Evolutionary conservation across 2,797 vertebrate genomes (phyloP), one percentile per base, ranked within the genome.

Genomic region (Antrozous pallidus): DNA sequence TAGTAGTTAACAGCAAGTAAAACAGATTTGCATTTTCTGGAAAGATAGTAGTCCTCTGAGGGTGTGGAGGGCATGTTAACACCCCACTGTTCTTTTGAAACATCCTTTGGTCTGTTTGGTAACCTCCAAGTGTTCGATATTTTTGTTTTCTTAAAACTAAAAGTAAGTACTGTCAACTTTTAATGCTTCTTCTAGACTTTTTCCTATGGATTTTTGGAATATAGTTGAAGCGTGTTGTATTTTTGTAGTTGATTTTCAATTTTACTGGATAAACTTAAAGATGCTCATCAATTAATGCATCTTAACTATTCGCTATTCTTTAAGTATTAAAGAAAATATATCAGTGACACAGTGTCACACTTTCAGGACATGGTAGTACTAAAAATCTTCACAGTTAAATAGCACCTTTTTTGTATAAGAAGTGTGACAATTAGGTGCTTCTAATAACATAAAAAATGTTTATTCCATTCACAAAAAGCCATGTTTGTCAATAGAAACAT

Each of bases 261-360:
- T 90, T 31, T 69, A 78, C 20, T 89, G 14, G 47, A 49, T 78
- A 79, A 56, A 11, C 16, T 80, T 4, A 58, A 74, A 78, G 22
- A 28, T 94, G 4, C 70, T 65, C 18, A 73, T 90, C 16, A 56
- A 83, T 77, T 38, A 81, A 42, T 78, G 40, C 54, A 69, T 77
- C 12, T 74, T 49, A 83, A 38, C 79, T 84, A 28, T 75, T 85
- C 28, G 86, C 18, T 93, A 54, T 5, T 85, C 51, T 31, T 89
- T 84, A 56, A 40, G 0, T 82, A 13, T 81, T 94, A 82, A 88
- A 78, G 56, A 84, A 95, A 96, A 92, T 54, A 5, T 33, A 40
- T 84, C 51, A 42, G 28, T 85, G 90, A 63, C 11, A 77, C 18
- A 74, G 40, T 54, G 33, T 94, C 26, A 90, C 24, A 73, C 9